These are phyloP conservation scores for Scatophagus argus DNA, from an alignment of 2,113 vertebrate species.

Conservation along the genomic window DNA sequence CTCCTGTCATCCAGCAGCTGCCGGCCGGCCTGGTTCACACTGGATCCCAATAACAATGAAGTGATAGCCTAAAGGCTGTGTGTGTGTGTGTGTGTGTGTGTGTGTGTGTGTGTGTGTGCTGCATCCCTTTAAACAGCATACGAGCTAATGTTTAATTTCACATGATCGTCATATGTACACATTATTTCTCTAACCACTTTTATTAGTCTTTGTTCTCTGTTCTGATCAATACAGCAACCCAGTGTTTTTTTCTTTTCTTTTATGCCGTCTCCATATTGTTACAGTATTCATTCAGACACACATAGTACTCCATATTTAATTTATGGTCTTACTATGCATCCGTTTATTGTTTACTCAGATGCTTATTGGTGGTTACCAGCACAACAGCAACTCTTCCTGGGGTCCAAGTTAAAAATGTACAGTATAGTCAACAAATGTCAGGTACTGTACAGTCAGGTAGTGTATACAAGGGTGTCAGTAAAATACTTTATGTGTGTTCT, in stretches of 20 bases:
- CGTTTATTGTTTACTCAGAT: background rate
- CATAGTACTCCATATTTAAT: background rate
- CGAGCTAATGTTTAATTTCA: background rate
- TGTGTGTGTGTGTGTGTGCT: too few species aligned
- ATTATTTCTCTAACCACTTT: background rate
- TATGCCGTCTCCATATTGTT: background rate
- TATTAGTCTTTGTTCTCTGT: background rate
- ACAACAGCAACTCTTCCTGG: background rate
- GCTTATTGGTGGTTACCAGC: slow-evolving; percentile 28
- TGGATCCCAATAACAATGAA: slow-evolving; percentile 52
- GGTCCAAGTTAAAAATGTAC: background rate
- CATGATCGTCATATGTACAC: background rate
- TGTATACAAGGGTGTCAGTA: too few species aligned
- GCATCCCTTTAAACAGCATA: background rate
- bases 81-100: too few species aligned
- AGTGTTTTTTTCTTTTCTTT: background rate
- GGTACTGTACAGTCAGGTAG: background rate
- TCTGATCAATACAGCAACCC: background rate
- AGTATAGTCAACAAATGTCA: background rate
- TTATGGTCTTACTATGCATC: background rate
- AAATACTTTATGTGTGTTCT: too few species aligned
- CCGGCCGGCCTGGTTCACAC: slow-evolving; percentile 70
- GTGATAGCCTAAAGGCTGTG: slow-evolving; percentile 25
- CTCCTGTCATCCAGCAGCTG: slow-evolving; percentile 70
- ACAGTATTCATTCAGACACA: background rate